Evolutionary conservation across 2,797 vertebrate genomes (phyloP).

Genomic region (Aplochiton taeniatus): DNA sequence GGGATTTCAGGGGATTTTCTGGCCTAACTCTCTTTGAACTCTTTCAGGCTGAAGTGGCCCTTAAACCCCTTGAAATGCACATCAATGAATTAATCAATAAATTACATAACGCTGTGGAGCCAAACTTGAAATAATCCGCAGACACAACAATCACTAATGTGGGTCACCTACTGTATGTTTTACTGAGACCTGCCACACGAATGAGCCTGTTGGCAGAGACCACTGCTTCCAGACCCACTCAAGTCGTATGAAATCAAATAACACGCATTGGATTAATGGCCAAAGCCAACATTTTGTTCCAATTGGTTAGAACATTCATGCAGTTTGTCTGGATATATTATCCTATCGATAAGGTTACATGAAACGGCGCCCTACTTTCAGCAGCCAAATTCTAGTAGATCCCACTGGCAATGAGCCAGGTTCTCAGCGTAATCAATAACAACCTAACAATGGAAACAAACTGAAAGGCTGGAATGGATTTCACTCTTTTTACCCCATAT

Average conservation of each 20-base stretch:
- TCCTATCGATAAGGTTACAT: neutral
- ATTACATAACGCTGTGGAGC: conserved; percentile 25
- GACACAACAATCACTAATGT: neutral
- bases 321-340: too few species aligned
- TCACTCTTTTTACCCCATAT: too few species aligned
- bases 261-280: neutral
- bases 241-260: too few species aligned
- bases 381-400: conserved; percentile 36
- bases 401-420: neutral
- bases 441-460: conserved; percentile 40
- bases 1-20: conserved; percentile 60
- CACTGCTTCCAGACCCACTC: too few species aligned
- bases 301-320: neutral
- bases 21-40: conserved; percentile 29
- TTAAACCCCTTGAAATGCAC: neutral
- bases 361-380: conserved; percentile 24
- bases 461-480: neutral
- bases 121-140: neutral
- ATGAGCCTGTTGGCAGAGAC: too few species aligned
- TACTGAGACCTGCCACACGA: too few species aligned
- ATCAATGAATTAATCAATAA: conserved; percentile 4
- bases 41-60: conserved; percentile 31
- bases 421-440: conserved; percentile 4
- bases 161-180: neutral
- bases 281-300: neutral